These are phyloP conservation scores for Anthopleura xanthogrammica DNA, from an alignment of 92 coral and sea anemone genomes.

Conservation along the genomic window DNA sequence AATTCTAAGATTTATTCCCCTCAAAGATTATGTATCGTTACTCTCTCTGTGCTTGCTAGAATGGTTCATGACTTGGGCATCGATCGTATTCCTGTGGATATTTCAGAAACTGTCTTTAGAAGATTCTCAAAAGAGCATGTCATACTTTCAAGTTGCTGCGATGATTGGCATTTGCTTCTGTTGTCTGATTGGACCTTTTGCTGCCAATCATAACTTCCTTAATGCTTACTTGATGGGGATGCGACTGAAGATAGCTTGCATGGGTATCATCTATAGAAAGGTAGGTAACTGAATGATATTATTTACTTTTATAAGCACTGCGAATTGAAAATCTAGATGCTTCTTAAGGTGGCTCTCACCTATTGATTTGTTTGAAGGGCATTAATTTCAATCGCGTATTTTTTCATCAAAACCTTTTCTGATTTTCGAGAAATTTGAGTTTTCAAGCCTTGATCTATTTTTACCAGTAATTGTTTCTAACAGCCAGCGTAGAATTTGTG, in stretches of 20 bases:
- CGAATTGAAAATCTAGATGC: no score
- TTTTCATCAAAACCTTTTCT: no score
- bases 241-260: conserved; percentile 22
- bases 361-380: no score
- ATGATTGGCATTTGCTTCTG: neutral
- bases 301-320: no score
- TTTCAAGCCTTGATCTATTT: no score
- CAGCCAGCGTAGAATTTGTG: no score
- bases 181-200: neutral
- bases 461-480: no score
- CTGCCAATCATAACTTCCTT: neutral
- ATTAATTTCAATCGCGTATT: no score
- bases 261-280: conserved; percentile 13
- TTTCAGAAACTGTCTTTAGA: conserved; percentile 7
- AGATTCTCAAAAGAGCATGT: neutral
- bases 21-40: neutral
- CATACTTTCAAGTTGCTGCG: neutral
- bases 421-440: no score
- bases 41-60: neutral
- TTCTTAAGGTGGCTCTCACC: no score
- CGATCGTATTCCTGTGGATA: conserved; percentile 18
- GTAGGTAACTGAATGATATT: neutral
- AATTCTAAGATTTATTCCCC: neutral
- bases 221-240: neutral
- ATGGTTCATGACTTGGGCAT: neutral